Conservation (phyloP, 2,113 vertebrate genomes). For the Okapia johnstoni region DNA sequence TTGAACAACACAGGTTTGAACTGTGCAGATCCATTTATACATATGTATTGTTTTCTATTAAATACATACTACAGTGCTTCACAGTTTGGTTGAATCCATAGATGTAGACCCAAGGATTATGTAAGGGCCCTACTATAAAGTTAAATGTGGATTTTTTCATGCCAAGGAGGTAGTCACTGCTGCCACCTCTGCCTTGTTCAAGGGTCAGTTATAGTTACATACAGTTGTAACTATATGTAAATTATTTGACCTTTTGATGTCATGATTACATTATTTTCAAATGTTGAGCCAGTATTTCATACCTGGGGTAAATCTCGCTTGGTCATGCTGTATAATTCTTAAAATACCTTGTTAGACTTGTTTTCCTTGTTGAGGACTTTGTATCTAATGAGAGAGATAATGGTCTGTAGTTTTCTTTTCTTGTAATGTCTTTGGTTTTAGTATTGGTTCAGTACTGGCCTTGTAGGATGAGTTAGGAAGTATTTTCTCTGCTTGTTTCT, state of each 20-base stretch:
- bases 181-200: background rate
- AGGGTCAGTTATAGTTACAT: background rate
- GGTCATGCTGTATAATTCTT: background rate
- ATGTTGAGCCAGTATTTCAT: background rate
- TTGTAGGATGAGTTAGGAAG: background rate
- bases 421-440: background rate
- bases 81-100: background rate
- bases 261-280: background rate
- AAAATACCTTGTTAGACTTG: background rate
- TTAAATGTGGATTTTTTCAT: background rate
- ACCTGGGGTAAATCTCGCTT: background rate
- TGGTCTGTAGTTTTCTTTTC: background rate
- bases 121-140: background rate
- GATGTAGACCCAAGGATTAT: background rate
- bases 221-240: background rate
- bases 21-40: background rate
- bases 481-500: background rate
- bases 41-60: background rate
- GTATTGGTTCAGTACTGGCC: background rate
- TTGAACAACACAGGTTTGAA: background rate
- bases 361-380: constrained; percentile 2
- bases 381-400: background rate
- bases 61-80: background rate
- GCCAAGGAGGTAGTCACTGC: background rate
- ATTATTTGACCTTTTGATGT: background rate